These are phyloP conservation scores for Misgurnus anguillicaudatus DNA, from an alignment of 2,113 vertebrate species.

Conservation along the genomic window DNA sequence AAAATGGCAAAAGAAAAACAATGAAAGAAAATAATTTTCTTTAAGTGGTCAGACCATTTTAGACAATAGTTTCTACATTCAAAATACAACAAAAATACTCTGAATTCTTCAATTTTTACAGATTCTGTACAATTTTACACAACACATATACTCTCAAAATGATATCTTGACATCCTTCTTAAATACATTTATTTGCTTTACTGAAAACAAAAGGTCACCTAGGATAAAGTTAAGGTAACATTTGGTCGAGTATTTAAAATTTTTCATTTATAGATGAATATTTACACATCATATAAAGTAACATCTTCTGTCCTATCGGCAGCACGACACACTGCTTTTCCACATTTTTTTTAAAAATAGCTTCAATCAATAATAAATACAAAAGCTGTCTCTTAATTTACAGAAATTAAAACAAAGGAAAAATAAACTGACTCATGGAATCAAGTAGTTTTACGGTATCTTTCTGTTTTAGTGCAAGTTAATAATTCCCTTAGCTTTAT, in stretches of 20 bases:
- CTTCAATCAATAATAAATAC: conserved; percentile 99
- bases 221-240: conserved; percentile 81
- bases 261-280: conserved; percentile 77
- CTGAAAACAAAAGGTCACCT: conserved; percentile 66
- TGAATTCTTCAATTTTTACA: conserved; percentile 58
- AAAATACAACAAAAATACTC: conserved; percentile 68
- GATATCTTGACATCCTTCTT: conserved; percentile 79
- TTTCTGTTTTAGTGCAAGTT: conserved; percentile 95
- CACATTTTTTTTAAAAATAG: conserved; percentile 87
- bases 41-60: conserved; percentile 63
- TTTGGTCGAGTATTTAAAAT: conserved; percentile 84
- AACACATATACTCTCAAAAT: conserved; percentile 63
- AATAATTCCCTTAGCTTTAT: conserved; percentile 87
- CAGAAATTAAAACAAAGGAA: conserved; percentile 89
- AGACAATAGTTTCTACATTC: conserved; percentile 59
- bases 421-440: conserved; percentile 95
- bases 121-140: conserved; percentile 63
- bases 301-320: conserved; percentile 82
- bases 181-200: conserved; percentile 51
- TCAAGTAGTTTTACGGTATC: conserved; percentile 91
- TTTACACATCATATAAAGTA: conserved; percentile 94
- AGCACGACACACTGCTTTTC: conserved; percentile 80
- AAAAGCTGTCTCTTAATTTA: conserved; percentile 97
- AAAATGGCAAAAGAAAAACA: conserved; percentile 25
- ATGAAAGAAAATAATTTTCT: conserved; percentile 45